Base-by-base conservation (phyloP, 2,113 vertebrate genomes). In the Pteruthius melanotis region DNA sequence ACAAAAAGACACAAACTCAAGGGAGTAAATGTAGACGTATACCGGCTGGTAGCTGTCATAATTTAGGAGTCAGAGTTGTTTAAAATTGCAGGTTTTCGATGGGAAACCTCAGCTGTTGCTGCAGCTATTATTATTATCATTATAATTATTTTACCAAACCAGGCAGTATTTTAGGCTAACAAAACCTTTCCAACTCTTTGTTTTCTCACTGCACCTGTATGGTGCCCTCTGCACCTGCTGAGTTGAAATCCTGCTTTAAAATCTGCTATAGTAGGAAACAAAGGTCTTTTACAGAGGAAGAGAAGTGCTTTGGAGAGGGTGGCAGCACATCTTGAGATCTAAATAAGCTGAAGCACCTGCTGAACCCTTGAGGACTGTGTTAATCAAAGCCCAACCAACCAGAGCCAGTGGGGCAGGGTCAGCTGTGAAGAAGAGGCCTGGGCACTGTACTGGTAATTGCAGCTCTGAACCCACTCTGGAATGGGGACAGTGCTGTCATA, bases 131-230 rank as follows among this genome's bases (percentile, higher is more conserved):
- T 14, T 66, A 31, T 50, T 91, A 97, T 96, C 96, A 95, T 96
- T 97, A 95, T 93, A 93, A 96, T 97, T 97, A 95, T 98, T 98
- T 97, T 94, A 97, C 94, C 91, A 97, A 97, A 94, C 87, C 53
- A 94, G 93, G 93, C 77, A 94, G 94, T 94, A 95, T 97, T 98
- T 96, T 92, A 95, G 89, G 53, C 94, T 97, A 93, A 96, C 56
- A 95, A 95, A 97, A 96, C 78, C 56, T 78, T 97, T 95, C 85
- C 93, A 91, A 77, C 69, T 92, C 96, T 97, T 95, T 97, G 93
- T 97, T 97, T 98, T 97, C 95, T 97, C 90, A 37, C 87, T 89
- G 83, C 50, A 95, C 88, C 57, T 96, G 56, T 93, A 74, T 24
- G 90, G 72, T 69, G 44, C 75, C 85, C 87, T 95, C 91, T 79